phyloP scores from a whole-genome alignment of 1,140 invertebrate genomes.

The Adoxophyes honmai region DNA sequence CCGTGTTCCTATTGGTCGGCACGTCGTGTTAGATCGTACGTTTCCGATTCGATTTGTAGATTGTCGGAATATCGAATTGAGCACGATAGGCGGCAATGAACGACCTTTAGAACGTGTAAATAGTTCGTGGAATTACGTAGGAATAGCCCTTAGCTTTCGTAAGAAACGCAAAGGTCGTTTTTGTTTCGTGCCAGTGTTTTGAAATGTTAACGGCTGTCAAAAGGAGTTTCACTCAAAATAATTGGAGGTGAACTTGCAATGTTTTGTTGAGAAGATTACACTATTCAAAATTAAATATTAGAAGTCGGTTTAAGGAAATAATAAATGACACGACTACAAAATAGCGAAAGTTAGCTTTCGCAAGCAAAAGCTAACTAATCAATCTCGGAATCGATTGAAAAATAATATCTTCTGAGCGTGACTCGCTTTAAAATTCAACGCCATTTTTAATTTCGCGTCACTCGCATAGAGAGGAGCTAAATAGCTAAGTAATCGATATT shows the following conservation, averaged over 20 bases:
- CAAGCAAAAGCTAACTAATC: background rate
- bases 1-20: constrained; percentile 42
- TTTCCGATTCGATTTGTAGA: constrained; percentile 63
- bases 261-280: no score
- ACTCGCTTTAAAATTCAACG: background rate
- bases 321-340: background rate
- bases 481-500: constrained; percentile 4
- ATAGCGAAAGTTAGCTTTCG: background rate
- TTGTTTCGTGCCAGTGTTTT: no score
- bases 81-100: constrained; percentile 33
- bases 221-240: no score
- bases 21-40: constrained; percentile 62
- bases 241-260: no score
- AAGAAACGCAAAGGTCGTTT: constrained; percentile 16
- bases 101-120: constrained; percentile 55
- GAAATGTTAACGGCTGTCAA: no score
- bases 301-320: no score
- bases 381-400: background rate
- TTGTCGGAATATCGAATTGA: constrained; percentile 31
- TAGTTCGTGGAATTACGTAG: constrained; percentile 26
- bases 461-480: background rate
- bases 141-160: background rate
- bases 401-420: background rate
- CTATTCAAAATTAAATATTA: no score
- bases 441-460: background rate